These are phyloP conservation scores for Lypha dubia DNA, from an alignment of 2,888 invertebrate genomes.

Conservation along the genomic window DNA sequence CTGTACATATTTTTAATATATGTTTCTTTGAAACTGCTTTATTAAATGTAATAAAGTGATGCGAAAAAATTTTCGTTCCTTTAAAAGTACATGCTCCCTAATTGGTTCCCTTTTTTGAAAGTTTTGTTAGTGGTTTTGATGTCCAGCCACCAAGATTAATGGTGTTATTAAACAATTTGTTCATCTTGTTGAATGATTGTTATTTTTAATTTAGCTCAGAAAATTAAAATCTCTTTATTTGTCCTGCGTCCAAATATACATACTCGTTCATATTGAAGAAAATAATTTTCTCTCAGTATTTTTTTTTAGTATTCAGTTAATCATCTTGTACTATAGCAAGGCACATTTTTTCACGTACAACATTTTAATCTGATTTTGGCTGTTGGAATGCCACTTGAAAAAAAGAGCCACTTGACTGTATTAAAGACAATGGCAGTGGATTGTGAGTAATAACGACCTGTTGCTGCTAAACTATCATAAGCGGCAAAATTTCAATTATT, in stretches of 20 bases:
- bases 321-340: constrained; percentile 13
- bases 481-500: no score
- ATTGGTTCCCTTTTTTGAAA: no score
- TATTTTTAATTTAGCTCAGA: constrained; percentile 53
- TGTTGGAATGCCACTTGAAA: constrained; percentile 39
- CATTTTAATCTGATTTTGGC: constrained; percentile 34
- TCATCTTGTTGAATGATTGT: constrained; percentile 22
- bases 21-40: no score
- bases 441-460: no score
- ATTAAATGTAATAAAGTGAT: no score
- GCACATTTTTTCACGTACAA: constrained; percentile 44
- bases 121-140: no score
- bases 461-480: no score
- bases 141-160: no score
- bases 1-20: no score
- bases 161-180: neutral
- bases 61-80: no score
- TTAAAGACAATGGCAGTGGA: neutral
- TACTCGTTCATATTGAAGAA: neutral
- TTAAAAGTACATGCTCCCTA: no score
- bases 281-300: neutral
- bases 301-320: constrained; percentile 18
- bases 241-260: neutral
- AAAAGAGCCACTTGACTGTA: constrained; percentile 37
- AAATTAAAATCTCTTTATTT: constrained; percentile 52